Evolutionary conservation across 2,797 vertebrate species (phyloP).

Genomic region (Geotria australis): DNA sequence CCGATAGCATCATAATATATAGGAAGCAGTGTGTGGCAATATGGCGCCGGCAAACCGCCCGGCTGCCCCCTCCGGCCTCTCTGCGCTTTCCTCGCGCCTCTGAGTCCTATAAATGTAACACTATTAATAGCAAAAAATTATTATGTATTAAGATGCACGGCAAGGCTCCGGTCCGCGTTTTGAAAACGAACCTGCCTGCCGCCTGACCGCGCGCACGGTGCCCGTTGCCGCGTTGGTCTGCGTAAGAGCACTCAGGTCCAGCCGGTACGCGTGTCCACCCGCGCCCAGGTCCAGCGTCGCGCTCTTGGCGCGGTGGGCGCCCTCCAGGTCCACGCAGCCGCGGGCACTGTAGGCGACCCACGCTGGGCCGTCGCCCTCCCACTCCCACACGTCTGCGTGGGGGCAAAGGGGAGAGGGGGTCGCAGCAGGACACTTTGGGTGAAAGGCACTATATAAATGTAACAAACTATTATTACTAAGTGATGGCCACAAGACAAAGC

Average conservation of each 20-base stretch:
- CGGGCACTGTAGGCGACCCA: conserved; percentile 17
- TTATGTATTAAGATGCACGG: not conserved
- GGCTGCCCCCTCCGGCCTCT: too few species aligned
- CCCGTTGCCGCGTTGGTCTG: conserved; percentile 24
- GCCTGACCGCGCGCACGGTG: conserved; percentile 2
- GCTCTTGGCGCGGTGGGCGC: conserved; percentile 6
- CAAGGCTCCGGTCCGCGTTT: not conserved
- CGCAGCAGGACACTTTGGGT: not conserved
- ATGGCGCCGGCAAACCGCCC: too few species aligned
- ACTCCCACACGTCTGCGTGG: conserved; percentile 18
- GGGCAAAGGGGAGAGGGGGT: not conserved
- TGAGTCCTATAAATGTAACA: too few species aligned
- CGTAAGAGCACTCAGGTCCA: conserved; percentile 28
- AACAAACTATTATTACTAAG: too few species aligned
- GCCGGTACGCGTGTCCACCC: conserved; percentile 9
- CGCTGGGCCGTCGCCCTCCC: conserved; percentile 17
- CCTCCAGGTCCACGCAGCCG: conserved; percentile 12
- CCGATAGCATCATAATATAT: too few species aligned
- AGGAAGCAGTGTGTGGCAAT: too few species aligned
- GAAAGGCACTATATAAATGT: too few species aligned
- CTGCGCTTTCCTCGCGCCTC: too few species aligned
- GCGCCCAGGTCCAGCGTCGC: conserved; percentile 7
- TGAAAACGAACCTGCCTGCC: not conserved
- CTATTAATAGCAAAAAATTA: too few species aligned
- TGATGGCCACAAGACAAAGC: too few species aligned